Evolutionary conservation across 2,113 vertebrate genomes (phyloP).

Genomic region (Ctenodactylus gundi): DNA sequence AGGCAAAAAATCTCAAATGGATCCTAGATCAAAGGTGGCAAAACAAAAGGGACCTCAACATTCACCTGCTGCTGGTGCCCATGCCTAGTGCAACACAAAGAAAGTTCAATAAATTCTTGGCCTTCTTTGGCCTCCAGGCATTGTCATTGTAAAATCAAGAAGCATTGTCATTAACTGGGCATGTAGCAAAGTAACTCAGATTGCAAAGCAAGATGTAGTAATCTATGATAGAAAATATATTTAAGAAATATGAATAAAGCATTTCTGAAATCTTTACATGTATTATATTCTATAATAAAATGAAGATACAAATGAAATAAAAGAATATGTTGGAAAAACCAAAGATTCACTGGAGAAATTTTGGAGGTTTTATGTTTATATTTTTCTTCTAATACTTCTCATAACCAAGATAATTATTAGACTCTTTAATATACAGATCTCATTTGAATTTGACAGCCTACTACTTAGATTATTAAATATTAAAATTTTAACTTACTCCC

Average conservation of each 20-base stretch:
- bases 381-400: not conserved
- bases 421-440: not conserved
- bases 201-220: not conserved
- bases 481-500: too few species aligned
- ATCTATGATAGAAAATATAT: not conserved
- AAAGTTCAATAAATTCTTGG: not conserved
- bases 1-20: not conserved
- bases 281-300: not conserved
- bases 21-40: not conserved
- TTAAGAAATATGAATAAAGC: not conserved
- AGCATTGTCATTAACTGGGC: not conserved
- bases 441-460: constrained; percentile 14
- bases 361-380: not conserved
- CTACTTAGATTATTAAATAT: too few species aligned
- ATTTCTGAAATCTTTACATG: not conserved
- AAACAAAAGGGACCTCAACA: not conserved
- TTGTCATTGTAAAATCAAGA: not conserved
- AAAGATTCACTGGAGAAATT: not conserved
- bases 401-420: not conserved
- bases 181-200: not conserved
- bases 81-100: not conserved
- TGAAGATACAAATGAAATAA: not conserved
- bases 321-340: not conserved
- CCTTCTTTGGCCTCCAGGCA: not conserved
- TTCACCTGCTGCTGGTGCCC: not conserved